Evolutionary conservation across 37 sponge, comb jelly and placozoan genomes (phyloP).

Genomic region (Spongilla lacustris): DNA sequence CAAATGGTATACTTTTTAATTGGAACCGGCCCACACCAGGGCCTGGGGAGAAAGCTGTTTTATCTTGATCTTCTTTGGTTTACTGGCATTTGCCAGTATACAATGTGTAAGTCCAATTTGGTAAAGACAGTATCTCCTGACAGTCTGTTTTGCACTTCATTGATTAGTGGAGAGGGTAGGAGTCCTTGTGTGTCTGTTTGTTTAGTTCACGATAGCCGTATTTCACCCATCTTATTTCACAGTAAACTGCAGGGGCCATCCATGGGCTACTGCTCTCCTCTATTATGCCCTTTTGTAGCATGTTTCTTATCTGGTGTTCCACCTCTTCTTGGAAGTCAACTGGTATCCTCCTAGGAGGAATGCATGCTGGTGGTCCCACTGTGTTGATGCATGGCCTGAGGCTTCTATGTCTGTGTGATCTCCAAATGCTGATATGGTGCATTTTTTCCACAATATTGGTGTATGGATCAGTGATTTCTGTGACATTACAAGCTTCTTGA

Average conservation of each 20-base stretch:
- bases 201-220: too few species aligned
- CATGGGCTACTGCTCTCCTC: too few species aligned
- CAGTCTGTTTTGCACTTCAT: constrained; percentile 66
- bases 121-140: constrained; percentile 47
- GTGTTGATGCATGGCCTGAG: constrained; percentile 18
- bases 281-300: too few species aligned
- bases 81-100: constrained; percentile 67
- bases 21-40: constrained; percentile 56
- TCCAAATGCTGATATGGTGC: too few species aligned
- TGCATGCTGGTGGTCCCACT: constrained; percentile 25
- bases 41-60: constrained; percentile 58
- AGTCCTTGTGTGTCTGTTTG: too few species aligned
- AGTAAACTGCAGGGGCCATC: too few species aligned
- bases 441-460: constrained; percentile 36
- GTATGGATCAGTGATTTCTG: background rate
- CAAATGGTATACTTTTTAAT: constrained; percentile 48
- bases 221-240: too few species aligned
- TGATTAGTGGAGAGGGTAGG: constrained; percentile 59
- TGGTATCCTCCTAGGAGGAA: constrained; percentile 55
- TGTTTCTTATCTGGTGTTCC: constrained; percentile 33
- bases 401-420: background rate
- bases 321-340: constrained; percentile 54
- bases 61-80: constrained; percentile 21
- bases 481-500: constrained; percentile 39
- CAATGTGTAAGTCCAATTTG: constrained; percentile 58